Base-by-base conservation (phyloP, 2,113 vertebrate genomes). In the Lepus europaeus region DNA sequence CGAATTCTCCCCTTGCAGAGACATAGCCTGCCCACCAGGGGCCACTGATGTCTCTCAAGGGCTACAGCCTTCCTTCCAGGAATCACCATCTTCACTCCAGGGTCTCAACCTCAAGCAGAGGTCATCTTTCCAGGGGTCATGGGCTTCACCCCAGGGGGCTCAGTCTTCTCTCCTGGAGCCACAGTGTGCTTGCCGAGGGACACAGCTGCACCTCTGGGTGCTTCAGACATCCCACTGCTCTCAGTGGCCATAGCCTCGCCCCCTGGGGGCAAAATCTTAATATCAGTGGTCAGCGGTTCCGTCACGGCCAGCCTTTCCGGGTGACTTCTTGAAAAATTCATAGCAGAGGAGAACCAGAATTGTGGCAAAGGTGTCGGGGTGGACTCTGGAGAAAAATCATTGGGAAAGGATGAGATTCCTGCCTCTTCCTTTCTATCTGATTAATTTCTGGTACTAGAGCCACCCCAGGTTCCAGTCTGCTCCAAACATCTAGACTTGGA, bases 361-460 rank as follows among this genome's bases (percentile, higher is more conserved):
- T 33, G 31, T 76, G 85, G 63, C 39, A 45, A 86, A 90, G 36
- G 23, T 20, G 61, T 95, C 90, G 86, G 82, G 16, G 16, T 92
- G 51, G 36, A 25, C 9, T 80, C 97, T 97, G 53, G 36, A 94
- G 79, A 79, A 97, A 45, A 95, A 95, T 78, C 49, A 95, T 49
- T 22, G 72, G 22, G 56, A 86, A 82, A n/a, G 19, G 13, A 31
- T 92, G 31, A 88, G 33, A 82, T 4, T 83, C 29, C 49, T 69
- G n/a, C 12, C 8, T 27, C 59, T 90, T 86, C 53, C 70, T 95
- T 64, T 36, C 69, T 74, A 39, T 25, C 33, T 36, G 78, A 39
- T 64, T 53, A 91, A 84, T 74, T 83, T 27, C 68, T 51, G 64
- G n/a, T 51, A 95, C 68, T 29, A 69, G 31, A 73, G 29, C 25